Percentiles rank a stretch among this genome's conserved stretches.
Evolutionary conservation across 2,888 invertebrate species (phyloP).

Genomic region (Silvanus unidentatus): DNA sequence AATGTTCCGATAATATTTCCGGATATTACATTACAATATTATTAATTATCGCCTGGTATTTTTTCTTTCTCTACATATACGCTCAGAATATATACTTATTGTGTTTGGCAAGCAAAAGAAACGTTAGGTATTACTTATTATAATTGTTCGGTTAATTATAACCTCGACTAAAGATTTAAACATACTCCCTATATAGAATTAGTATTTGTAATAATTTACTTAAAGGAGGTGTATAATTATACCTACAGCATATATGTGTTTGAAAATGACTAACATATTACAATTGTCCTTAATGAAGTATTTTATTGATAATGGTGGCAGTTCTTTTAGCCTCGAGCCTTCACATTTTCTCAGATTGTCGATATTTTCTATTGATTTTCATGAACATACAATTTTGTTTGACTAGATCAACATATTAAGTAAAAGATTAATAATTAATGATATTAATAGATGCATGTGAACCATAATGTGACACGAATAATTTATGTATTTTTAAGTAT

Average conservation of each 20-base stretch:
- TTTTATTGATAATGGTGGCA: no score
- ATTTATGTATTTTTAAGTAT: no score
- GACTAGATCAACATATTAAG: no score
- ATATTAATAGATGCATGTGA: no score
- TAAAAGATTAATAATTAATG: no score
- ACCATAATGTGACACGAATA: no score
- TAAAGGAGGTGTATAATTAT: conserved; percentile 12
- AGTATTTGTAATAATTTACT: conserved; percentile 12
- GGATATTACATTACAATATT: conserved; percentile 3
- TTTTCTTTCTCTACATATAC: no score
- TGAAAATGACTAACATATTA: conserved; percentile 10
- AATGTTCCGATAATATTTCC: background rate
- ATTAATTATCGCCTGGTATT: conserved; percentile 4
- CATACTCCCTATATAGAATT: conserved; percentile 11
- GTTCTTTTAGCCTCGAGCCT: no score
- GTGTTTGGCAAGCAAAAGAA: background rate
- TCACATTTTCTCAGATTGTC: no score
- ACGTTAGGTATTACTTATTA: conserved; percentile 1
- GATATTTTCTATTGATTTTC: no score
- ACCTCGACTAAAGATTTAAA: conserved; percentile 8
- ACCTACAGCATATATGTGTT: no score
- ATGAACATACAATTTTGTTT: no score
- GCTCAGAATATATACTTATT: background rate
- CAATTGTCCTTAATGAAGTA: conserved; percentile 9
- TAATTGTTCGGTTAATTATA: conserved; percentile 16